Evolutionary conservation across 2,797 vertebrate species (phyloP), one percentile per base, ranked within the genome.

Genomic region (Botia almorhae): DNA sequence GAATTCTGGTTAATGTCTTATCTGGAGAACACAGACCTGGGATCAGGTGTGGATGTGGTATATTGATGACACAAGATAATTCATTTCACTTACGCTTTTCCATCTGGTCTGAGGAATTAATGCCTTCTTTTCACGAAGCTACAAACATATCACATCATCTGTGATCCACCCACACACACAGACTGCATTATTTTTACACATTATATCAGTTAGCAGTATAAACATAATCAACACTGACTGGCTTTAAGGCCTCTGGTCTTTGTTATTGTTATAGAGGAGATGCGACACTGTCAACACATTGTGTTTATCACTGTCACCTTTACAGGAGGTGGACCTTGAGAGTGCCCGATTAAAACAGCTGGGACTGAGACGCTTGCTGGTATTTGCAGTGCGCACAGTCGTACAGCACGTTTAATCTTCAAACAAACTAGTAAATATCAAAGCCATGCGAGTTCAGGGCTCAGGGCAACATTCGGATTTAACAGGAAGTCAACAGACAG

Each of bases 401-500:
- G 56, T n/a, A 72, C 63, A 21, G 69, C 63, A 26, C 14, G 23
- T 64, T 10, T 76, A 69, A 72, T 70, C 21, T 21, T 29, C 26
- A 69, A 64, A 80, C 26, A 58, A 76, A 80, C 73, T 11, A n/a
- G 23, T 50, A 82, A 86, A 84, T 75, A 75, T 82, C 71, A 86
- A 80, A 70, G 76, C 74, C 29, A 71, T 36, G 53, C 70, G 23
- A 65, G 39, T 43, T 43, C 39, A 43, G 7, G 7, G 77, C n/a
- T 65, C 63, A 79, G 69, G 63, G 67, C 65, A 69, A 55, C 26
- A 23, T 65, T 80, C 80, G 60, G 79, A 81, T 63, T 74, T 50
- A 75, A 17, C 46, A 69, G 72, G 11, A 36, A 67, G 19, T 53
- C 53, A 1, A 36, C 4, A 17, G 11, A 48, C 17, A 63, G 46